Evolutionary conservation across 92 coral and sea anemone genomes (phyloP), one percentile per base, ranked within the genome.

Genomic region (Heteractis magnifica): DNA sequence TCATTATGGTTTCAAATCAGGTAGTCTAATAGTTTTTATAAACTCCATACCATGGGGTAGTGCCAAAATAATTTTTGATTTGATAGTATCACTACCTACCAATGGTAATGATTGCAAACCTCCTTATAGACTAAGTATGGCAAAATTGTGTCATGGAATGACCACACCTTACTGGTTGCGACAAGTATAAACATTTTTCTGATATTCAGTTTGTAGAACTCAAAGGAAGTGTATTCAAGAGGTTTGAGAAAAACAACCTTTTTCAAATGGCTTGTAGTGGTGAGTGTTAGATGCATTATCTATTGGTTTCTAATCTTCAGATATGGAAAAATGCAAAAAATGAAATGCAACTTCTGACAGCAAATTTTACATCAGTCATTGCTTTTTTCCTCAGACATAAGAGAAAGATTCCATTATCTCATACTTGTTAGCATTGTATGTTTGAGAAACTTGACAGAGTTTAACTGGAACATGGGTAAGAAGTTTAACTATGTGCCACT

Each of bases 221-320:
- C 19, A 96, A 96, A 79, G 99, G 97, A 48, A 92, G 97, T 84
- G 99, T 97, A 48, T 97, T 97, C 90, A 97, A 97, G 92, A 97
- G 94, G 83, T 97, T 94, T 89, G 99, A 97, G 87, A 94, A 88
- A 76, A 97, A 97, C 85, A 97, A 97, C 86, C 86, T 97, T 55
- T 97, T 97, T 73, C 99, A 97, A 76, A 94, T 97, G 99, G 93
- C 99, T 8, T 97, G 99, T 77, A 95, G 98, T 80, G 99, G 99
- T 94, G 77, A 68, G 73, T 68, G 8, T 20, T n/a, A 0, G 13
- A 1, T 53, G 23, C 49, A 68, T 0, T 16, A 64, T 4, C 26
- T 26, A 26, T 26, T 26, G 26, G 26, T 26, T 26, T 26, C 26
- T 26, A 26, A 26, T 26, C 26, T 26, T 26, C 26, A 26, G 26